These are phyloP conservation scores for Rhagium mordax DNA, from an alignment of 2,888 invertebrate genomes.

Conservation along the genomic window DNA sequence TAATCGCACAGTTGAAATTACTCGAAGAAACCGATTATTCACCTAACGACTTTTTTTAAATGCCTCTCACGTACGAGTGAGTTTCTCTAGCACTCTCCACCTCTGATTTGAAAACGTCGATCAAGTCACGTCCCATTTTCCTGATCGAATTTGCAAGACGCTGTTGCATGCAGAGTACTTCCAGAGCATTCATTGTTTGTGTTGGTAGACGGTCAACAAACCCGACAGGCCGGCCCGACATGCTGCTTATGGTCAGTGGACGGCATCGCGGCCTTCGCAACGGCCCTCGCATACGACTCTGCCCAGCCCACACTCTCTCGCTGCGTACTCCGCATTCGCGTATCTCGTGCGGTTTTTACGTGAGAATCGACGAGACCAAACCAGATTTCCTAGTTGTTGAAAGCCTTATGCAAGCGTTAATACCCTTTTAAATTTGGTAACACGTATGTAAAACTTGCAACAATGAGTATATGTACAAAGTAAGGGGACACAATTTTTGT, in stretches of 20 bases:
- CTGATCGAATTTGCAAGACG: conserved; percentile 11
- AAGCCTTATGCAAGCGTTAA: too few species aligned
- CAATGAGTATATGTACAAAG: too few species aligned
- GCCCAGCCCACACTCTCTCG: conserved; percentile 16
- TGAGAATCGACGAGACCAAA: neutral
- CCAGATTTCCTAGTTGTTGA: neutral
- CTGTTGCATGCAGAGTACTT: neutral
- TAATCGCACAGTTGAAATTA: too few species aligned
- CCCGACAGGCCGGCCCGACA: conserved; percentile 11
- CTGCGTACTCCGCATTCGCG: conserved; percentile 42
- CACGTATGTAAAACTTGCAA: too few species aligned
- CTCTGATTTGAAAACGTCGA: neutral
- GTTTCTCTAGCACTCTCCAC: neutral
- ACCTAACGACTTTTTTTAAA: too few species aligned
- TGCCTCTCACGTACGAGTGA: too few species aligned
- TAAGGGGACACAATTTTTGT: too few species aligned
- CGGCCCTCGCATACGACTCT: conserved; percentile 25
- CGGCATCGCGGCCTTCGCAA: conserved; percentile 33
- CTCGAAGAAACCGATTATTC: too few species aligned
- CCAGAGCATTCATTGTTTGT: conserved; percentile 7
- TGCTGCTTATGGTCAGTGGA: conserved; percentile 36
- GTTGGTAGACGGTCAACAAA: conserved; percentile 29
- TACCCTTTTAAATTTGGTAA: too few species aligned
- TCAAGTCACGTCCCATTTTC: conserved; percentile 7
- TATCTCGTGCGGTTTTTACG: neutral